Conservation (phyloP, 2,888 invertebrate species). For the Labia minor region DNA sequence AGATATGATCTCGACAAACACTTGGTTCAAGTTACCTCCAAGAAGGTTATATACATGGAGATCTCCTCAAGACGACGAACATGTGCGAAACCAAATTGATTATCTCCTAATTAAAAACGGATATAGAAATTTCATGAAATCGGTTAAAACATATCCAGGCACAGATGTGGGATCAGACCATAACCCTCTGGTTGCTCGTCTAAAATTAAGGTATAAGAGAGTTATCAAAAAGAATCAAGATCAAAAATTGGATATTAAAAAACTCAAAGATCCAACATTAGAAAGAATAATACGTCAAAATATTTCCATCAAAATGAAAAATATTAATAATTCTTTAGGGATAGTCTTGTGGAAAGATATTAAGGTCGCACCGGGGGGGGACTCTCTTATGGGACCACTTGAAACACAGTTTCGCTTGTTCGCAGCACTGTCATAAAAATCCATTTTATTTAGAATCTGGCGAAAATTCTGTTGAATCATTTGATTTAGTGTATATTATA, state of each 20-base stretch:
- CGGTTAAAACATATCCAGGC: conserved; percentile 20
- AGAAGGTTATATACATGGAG: conserved; percentile 20
- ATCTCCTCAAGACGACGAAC: conserved; percentile 8
- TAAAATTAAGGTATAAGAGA: not conserved
- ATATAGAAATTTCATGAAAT: conserved; percentile 20
- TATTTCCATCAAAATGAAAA: too few species aligned
- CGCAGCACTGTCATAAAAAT: too few species aligned
- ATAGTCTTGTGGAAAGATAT: too few species aligned
- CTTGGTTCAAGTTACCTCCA: conserved; percentile 16
- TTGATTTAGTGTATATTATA: too few species aligned
- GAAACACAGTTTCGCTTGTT: too few species aligned
- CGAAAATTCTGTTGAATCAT: too few species aligned
- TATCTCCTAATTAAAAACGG: conserved; percentile 19
- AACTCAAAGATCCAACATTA: not conserved
- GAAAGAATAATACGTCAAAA: not conserved
- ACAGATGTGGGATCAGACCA: conserved; percentile 19
- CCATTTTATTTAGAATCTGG: too few species aligned
- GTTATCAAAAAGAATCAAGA: too few species aligned
- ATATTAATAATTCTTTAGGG: too few species aligned
- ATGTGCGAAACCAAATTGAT: conserved; percentile 20
- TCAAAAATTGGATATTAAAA: not conserved
- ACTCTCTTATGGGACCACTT: too few species aligned
- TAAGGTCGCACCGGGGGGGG: too few species aligned
- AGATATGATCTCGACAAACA: conserved; percentile 13
- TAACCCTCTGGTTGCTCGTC: conserved; percentile 18